phyloP scores from a whole-genome alignment of 2,797 vertebrate species.

The Acipenser transmontanus region DNA sequence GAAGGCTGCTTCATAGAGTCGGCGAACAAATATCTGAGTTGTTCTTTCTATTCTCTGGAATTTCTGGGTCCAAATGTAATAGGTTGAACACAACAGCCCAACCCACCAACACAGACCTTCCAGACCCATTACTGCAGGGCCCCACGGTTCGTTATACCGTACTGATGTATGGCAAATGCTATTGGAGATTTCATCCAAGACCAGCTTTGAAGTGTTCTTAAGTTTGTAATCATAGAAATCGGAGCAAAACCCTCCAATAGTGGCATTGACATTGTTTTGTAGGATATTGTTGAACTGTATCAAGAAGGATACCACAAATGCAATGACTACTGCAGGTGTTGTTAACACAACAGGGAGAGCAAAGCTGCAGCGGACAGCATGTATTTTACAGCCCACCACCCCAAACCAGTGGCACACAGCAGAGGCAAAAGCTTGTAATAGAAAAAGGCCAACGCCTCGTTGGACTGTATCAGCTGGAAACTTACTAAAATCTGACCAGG shows the following conservation, averaged over 20 bases:
- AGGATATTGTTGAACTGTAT: constrained; percentile 24
- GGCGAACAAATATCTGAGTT: constrained; percentile 66
- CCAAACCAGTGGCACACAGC: constrained; percentile 71
- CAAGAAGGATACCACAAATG: constrained; percentile 54
- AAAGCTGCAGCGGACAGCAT: constrained; percentile 59
- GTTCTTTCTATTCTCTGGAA: constrained; percentile 67
- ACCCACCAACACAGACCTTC: constrained; percentile 68
- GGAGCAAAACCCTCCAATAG: constrained; percentile 41
- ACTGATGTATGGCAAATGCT: constrained; percentile 66
- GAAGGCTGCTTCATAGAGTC: constrained; percentile 69
- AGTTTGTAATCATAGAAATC: constrained; percentile 23
- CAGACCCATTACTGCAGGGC: constrained; percentile 53
- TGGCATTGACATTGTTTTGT: constrained; percentile 12
- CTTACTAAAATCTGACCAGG: constrained; percentile 36
- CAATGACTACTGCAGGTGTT: constrained; percentile 52
- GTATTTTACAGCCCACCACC: constrained; percentile 70
- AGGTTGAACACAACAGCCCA: constrained; percentile 55
- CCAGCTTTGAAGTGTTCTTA: constrained; percentile 38
- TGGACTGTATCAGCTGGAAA: constrained; percentile 23
- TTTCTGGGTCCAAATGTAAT: constrained; percentile 57
- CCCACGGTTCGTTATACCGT: constrained; percentile 50
- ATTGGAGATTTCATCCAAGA: constrained; percentile 53
- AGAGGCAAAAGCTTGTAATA: constrained; percentile 59
- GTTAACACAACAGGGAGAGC: constrained; percentile 53
- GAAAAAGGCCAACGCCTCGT: constrained; percentile 50